Evolutionary conservation across 2,113 vertebrate genomes (phyloP).

Genomic region (Bubalus kerabau): DNA sequence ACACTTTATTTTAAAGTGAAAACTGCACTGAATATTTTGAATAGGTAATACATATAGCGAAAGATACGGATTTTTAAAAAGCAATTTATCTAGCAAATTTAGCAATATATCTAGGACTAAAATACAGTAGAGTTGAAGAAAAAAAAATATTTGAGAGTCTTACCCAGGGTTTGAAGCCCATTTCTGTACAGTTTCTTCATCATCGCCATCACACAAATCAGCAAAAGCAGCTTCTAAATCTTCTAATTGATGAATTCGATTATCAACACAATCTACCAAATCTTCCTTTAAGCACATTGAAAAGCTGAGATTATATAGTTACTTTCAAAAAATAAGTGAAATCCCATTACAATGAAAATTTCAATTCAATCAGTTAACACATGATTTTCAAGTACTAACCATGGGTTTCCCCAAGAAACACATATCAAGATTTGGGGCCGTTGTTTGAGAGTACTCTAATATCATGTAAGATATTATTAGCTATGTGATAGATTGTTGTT

Average conservation of each 20-base stretch:
- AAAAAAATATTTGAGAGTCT: background rate
- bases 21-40: background rate
- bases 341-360: background rate
- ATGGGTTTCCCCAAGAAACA: background rate
- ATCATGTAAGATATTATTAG: background rate
- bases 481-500: background rate
- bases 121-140: background rate
- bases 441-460: background rate
- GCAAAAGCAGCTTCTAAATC: constrained; percentile 94
- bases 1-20: background rate
- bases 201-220: constrained; percentile 91
- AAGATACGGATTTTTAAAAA: background rate
- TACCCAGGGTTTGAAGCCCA: constrained; percentile 89
- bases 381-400: background rate
- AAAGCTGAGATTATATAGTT: background rate
- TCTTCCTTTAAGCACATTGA: constrained; percentile 76
- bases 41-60: background rate
- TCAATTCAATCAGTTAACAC: background rate
- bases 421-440: background rate
- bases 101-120: background rate
- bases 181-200: constrained; percentile 85
- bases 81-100: background rate
- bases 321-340: constrained; percentile 31
- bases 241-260: constrained; percentile 89
- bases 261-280: constrained; percentile 90